Evolutionary conservation across 2,113 vertebrate species (phyloP).

Genomic region (Gobius niger): DNA sequence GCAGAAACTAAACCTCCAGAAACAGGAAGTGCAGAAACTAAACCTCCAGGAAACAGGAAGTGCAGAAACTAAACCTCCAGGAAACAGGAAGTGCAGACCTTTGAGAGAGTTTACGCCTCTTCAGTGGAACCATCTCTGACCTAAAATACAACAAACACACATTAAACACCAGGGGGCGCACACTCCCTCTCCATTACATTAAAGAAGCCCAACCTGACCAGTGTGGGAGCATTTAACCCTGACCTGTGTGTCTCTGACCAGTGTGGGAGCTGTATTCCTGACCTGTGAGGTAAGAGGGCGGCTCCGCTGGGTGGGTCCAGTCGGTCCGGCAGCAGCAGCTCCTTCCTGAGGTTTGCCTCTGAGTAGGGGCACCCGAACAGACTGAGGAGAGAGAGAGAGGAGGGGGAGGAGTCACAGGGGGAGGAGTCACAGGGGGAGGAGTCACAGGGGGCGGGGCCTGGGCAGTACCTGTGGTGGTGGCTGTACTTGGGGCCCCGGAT

Average conservation of each 20-base stretch:
- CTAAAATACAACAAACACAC: neutral
- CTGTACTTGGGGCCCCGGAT: slow-evolving; percentile 80
- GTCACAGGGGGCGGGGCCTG: neutral
- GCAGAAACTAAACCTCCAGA: no score
- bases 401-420: neutral
- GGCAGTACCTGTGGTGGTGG: slow-evolving; percentile 76
- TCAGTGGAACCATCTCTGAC: neutral
- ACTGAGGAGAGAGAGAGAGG: slow-evolving; percentile 45
- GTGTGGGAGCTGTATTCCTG: neutral
- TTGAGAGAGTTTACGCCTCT: neutral
- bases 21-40: no score
- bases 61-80: no score
- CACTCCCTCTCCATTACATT: no score
- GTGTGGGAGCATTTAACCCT: no score
- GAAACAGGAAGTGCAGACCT: neutral
- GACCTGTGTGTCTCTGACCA: no score
- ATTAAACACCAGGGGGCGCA: no score
- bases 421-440: neutral
- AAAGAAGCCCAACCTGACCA: no score
- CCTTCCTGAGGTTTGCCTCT: slow-evolving; percentile 78
- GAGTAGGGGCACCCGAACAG: slow-evolving; percentile 84
- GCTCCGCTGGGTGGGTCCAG: slow-evolving; percentile 71
- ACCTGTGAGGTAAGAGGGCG: slow-evolving; percentile 62
- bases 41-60: no score
- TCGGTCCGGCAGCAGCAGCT: slow-evolving; percentile 73